Conservation (phyloP, 2,113 vertebrate genomes). For the Erinaceus europaeus region DNA sequence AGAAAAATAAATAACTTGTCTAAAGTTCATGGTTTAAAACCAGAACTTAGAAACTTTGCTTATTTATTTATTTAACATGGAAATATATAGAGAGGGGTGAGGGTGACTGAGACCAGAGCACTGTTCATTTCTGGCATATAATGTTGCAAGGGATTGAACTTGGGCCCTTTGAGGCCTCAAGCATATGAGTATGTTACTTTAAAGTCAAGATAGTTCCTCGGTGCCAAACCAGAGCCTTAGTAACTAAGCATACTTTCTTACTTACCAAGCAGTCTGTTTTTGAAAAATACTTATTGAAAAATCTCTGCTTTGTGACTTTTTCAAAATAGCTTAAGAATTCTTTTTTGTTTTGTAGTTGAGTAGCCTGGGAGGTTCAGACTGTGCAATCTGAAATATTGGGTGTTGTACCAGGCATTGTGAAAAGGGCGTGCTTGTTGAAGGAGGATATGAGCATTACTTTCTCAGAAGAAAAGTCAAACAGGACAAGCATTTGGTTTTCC, state of each 20-base stretch:
- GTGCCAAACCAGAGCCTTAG: too few species aligned
- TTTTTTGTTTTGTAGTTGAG: neutral
- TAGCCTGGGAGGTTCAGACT: neutral
- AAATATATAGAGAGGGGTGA: too few species aligned
- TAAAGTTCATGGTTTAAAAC: neutral
- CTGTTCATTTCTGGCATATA: too few species aligned
- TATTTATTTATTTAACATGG: too few species aligned
- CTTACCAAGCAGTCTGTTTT: neutral
- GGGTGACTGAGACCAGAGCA: too few species aligned
- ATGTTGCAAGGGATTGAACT: too few species aligned
- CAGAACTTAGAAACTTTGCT: neutral
- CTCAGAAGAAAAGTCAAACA: neutral
- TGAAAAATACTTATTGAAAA: slow-evolving; percentile 24
- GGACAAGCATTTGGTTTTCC: too few species aligned
- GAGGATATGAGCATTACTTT: neutral
- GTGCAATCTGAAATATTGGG: neutral
- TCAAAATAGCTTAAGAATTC: neutral
- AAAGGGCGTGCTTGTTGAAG: neutral
- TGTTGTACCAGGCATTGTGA: neutral
- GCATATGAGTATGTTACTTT: too few species aligned
- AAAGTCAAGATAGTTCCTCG: too few species aligned
- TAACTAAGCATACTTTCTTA: neutral
- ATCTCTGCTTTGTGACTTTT: neutral
- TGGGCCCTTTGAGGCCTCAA: too few species aligned
- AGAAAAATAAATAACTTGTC: neutral